Evolutionary conservation across 2,888 invertebrate species (phyloP), one percentile per base, ranked within the genome.

Genomic region (Thysanoteuthis rhombus): DNA sequence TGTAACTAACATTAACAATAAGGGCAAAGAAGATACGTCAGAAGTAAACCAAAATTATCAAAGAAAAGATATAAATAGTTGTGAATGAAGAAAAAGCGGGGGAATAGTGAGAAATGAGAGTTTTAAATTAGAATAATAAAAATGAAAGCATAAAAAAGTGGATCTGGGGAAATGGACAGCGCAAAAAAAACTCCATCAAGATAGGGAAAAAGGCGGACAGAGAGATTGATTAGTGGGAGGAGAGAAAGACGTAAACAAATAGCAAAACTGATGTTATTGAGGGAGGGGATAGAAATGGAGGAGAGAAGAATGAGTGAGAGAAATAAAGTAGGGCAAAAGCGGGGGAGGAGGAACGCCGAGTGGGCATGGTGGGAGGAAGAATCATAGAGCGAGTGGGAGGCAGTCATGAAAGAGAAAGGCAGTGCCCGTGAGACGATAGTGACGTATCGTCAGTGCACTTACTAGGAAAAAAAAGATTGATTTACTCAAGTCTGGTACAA

Each of bases 171-270:
- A 25, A 75, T 25, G 36, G 12, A 75, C n/a, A n/a, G 25, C 16
- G 25, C n/a, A 75, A 75, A 36, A n/a, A n/a, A n/a, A 1, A 16
- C 16, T 4, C 8, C 25, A 8, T 28, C 6, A 25, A 42, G 12
- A 19, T 4, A 22, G 19, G 5, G 25, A 25, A 52, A 52, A 52
- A 52, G 25, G 25, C 52, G 52, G 52, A 52, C 52, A 52, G 47
- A 25, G 52, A n/a, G 16, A 75, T 75, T 75, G 75, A 75, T 75
- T 75, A 75, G 75, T 75, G n/a, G 75, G 75, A 75, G 36, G 75
- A 75, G 75, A 75, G 75, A 75, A 75, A 75, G n/a, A 75, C n/a
- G n/a, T 75, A 75, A 75, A 75, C n/a, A 75, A 75, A 75, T 58
- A 58, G 8, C 25, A 58, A 45, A 45, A 45, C 12, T 0, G 25